Conservation (phyloP, 2,888 invertebrate species). For the Sarcophaga variegata region DNA sequence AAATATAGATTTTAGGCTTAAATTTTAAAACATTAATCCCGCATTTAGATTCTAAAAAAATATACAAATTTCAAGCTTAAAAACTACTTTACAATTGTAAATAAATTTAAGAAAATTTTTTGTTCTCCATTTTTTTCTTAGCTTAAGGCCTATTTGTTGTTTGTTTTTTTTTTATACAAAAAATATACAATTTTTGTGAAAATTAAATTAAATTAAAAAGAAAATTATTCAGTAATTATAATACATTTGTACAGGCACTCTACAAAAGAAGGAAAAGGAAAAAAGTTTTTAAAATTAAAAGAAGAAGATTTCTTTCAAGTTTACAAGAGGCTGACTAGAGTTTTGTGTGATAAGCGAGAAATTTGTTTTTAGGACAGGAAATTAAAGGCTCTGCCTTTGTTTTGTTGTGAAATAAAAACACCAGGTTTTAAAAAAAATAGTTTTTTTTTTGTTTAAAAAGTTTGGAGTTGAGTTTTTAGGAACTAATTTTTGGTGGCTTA, state of each 20-base stretch:
- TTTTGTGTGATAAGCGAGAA: conserved; percentile 51
- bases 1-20: conserved; percentile 50
- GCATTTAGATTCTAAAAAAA: conserved; percentile 43
- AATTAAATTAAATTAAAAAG: conserved; percentile 22
- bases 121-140: conserved; percentile 47
- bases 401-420: conserved; percentile 43
- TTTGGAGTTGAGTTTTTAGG: conserved; percentile 76
- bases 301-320: conserved; percentile 72
- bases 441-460: conserved; percentile 26
- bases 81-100: conserved; percentile 59
- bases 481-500: conserved; percentile 82
- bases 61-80: conserved; percentile 55
- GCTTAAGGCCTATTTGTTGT: neutral
- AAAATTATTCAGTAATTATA: conserved; percentile 31
- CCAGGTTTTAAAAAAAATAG: conserved; percentile 43
- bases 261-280: conserved; percentile 68
- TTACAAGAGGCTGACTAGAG: conserved; percentile 77
- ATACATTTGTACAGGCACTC: conserved; percentile 72
- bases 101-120: conserved; percentile 19
- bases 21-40: conserved; percentile 67
- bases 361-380: neutral
- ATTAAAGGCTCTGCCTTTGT: conserved; percentile 61
- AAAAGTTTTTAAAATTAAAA: conserved; percentile 61
- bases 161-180: conserved; percentile 55
- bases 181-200: conserved; percentile 72